phyloP scores from a whole-genome alignment of 2,113 vertebrate species.

The Suricata suricatta region DNA sequence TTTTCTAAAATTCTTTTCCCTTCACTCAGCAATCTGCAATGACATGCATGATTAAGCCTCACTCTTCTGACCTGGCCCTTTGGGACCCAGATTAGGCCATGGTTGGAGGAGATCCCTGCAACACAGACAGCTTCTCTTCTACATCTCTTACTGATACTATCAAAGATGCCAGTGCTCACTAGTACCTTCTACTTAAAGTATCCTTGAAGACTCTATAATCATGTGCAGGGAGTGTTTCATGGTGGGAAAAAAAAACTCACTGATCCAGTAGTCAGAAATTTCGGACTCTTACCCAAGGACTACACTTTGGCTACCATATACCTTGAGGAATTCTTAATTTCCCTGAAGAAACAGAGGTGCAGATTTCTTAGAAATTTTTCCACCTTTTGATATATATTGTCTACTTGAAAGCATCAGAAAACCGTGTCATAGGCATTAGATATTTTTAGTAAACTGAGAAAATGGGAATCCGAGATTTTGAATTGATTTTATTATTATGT shows the following conservation, averaged over 20 bases:
- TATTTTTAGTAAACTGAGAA: background rate
- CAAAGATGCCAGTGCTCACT: background rate
- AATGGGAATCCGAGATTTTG: background rate
- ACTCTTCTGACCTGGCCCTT: background rate
- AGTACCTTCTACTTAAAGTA: background rate
- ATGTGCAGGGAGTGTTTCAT: background rate
- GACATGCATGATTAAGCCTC: background rate
- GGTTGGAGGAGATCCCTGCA: background rate
- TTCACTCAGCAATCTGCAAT: background rate
- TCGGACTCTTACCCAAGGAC: background rate
- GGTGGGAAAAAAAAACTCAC: background rate
- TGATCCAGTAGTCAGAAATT: constrained; percentile 2
- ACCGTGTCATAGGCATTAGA: background rate
- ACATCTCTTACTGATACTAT: accelerated
- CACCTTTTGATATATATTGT: background rate
- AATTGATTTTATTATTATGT: background rate
- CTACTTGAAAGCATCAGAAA: background rate
- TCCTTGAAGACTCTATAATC: background rate
- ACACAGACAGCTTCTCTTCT: background rate
- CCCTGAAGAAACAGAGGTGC: background rate
- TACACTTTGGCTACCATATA: background rate
- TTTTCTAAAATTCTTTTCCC: background rate
- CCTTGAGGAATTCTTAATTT: background rate
- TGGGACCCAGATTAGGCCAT: background rate
- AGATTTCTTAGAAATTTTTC: background rate